Evolutionary conservation across 1,140 invertebrate species (phyloP).

Genomic region (Riptortus pedestris): DNA sequence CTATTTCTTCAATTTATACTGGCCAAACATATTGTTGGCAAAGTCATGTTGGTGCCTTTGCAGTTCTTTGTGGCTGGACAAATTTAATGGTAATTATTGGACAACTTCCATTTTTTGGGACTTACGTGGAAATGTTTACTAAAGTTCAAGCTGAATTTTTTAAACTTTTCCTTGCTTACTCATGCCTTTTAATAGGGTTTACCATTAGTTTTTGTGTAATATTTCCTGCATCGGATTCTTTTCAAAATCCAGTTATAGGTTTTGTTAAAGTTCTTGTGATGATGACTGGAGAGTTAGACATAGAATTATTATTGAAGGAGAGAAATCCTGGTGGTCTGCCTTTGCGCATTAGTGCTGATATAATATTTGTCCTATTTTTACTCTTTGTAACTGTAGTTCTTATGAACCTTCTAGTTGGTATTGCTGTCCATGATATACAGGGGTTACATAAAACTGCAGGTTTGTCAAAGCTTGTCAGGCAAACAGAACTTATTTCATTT

Average conservation of each 20-base stretch:
- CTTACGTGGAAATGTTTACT: slow-evolving; percentile 79
- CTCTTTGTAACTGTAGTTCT: slow-evolving; percentile 68
- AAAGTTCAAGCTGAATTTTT: slow-evolving; percentile 74
- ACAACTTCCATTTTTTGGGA: slow-evolving; percentile 70
- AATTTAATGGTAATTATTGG: slow-evolving; percentile 81
- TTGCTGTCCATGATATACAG: slow-evolving; percentile 70
- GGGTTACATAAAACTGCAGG: slow-evolving; percentile 64
- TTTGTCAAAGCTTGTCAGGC: slow-evolving; percentile 60
- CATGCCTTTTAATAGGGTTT: slow-evolving; percentile 71
- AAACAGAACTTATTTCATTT: slow-evolving; percentile 64
- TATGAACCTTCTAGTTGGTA: slow-evolving; percentile 70
- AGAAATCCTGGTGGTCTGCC: slow-evolving; percentile 50
- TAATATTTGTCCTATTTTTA: slow-evolving; percentile 61
- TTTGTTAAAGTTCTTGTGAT: slow-evolving; percentile 75
- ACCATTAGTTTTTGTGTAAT: slow-evolving; percentile 78
- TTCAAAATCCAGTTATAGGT: slow-evolving; percentile 64
- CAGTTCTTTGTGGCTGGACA: slow-evolving; percentile 72
- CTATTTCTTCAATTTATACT: slow-evolving; percentile 66
- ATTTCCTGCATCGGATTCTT: slow-evolving; percentile 66
- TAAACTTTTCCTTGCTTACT: slow-evolving; percentile 70
- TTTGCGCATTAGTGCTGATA: slow-evolving; percentile 56
- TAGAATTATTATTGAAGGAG: slow-evolving; percentile 50
- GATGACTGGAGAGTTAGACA: slow-evolving; percentile 78
- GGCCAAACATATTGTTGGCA: slow-evolving; percentile 69
- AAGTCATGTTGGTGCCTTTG: slow-evolving; percentile 67